phyloP scores from a whole-genome alignment of 2,888 invertebrate genomes.

The Oscheius sp. region DNA sequence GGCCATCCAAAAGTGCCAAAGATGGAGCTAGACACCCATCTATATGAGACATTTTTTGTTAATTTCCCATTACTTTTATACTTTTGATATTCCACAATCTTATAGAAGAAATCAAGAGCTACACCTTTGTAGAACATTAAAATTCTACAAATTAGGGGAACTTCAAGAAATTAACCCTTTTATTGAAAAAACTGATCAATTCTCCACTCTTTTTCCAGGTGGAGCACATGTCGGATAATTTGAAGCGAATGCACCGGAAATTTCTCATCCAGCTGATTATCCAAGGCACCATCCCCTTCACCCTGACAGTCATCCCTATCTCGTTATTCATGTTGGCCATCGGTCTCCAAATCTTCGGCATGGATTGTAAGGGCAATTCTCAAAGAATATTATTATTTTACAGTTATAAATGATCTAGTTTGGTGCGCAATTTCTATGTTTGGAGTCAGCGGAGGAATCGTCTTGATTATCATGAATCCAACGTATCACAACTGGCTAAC shows the following conservation, averaged over 20 bases:
- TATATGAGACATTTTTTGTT: too few species aligned
- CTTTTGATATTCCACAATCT: too few species aligned
- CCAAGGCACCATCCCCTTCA: background rate
- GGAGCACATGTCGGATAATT: background rate
- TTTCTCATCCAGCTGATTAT: background rate
- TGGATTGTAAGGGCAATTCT: background rate
- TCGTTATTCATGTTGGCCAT: background rate
- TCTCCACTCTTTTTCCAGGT: too few species aligned
- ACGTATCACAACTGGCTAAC: background rate
- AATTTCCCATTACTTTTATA: too few species aligned
- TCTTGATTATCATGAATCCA: background rate
- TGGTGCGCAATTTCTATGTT: background rate
- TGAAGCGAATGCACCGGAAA: background rate
- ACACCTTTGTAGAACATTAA: too few species aligned
- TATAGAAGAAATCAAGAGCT: too few species aligned
- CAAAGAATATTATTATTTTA: too few species aligned
- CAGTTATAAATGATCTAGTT: background rate
- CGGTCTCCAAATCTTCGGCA: background rate
- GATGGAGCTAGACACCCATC: too few species aligned
- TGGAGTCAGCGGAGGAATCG: background rate
- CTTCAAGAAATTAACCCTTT: too few species aligned
- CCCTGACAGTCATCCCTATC: background rate
- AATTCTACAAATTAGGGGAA: too few species aligned
- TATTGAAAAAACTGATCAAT: too few species aligned
- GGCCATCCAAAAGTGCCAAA: too few species aligned